Base-by-base conservation (phyloP, 1,140 invertebrate species). In the Zaprionus ghesquierei region DNA sequence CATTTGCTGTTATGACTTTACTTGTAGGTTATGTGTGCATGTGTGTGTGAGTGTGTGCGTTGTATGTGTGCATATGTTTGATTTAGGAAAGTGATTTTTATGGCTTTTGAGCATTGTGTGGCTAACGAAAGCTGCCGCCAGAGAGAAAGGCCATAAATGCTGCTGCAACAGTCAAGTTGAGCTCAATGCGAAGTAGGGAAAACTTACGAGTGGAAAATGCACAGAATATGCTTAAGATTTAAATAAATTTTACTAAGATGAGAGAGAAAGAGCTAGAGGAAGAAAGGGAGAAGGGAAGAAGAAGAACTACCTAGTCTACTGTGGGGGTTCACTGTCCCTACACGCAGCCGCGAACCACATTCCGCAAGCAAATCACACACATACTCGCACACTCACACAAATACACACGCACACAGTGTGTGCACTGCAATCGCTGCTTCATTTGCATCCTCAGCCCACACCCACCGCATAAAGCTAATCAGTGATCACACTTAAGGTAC, bases 1-100 rank as follows among this genome's bases (percentile, higher is more conserved):
- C 82, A 86, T 86, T 86, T 87, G 79, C 82, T 87, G 75, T 79
- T 82, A 86, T 87, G 75, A 78, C 75, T 86, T 69, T 41, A 81
- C 75, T 70, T 86, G 25, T 58, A 73, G 62, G 22, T 68, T 69
- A 70, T 75, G 35, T 41, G 35, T 41, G 35, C n/a, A 15, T 35
- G 4, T 1, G 33, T n/a, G 13, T 38, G n/a, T 15, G 0, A 15
- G 35, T 15, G 35, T 38, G n/a, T 38, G 31, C 13, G 3, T 33
- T 33, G 31, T 33, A 5, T 25, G 35, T 41, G 75, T 56, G 59
- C 72, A 41, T 62, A 59, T 78, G 70, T 85, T 86, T 86, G 81
- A 86, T 85, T 86, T 86, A 81, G 64, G 55, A 70, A 85, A 85
- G 75, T 71, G 54, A 71, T 85, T 81, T 59, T 68, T 29, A 60